Evolutionary conservation across 2,797 vertebrate species (phyloP).

Genomic region (Crocodylus rhombifer): DNA sequence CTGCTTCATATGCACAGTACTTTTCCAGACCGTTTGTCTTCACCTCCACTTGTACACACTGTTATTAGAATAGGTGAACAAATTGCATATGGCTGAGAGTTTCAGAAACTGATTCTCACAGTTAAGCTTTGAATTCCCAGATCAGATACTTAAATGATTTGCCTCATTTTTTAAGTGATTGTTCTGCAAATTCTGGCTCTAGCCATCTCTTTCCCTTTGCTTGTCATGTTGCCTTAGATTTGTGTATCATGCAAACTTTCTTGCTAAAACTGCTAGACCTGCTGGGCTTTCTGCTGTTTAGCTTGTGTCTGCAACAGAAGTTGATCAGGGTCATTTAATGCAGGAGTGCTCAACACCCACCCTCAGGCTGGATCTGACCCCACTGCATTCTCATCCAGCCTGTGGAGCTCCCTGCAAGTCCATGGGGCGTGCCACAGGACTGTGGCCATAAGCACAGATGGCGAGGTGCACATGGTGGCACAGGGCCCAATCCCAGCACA

Average conservation of each 20-base stretch:
- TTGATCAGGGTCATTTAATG: background rate
- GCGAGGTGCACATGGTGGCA: too few species aligned
- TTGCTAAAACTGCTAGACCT: background rate
- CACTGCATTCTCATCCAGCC: too few species aligned
- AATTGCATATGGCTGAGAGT: background rate
- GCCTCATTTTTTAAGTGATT: background rate
- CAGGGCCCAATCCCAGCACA: too few species aligned
- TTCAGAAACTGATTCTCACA: background rate
- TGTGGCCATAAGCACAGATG: too few species aligned
- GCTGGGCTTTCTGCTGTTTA: background rate
- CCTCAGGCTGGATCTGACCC: too few species aligned
- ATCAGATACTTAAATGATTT: background rate
- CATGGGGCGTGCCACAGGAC: too few species aligned
- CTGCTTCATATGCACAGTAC: background rate
- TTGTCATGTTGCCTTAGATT: background rate
- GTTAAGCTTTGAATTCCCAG: background rate
- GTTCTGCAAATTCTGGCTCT: background rate
- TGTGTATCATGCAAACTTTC: background rate
- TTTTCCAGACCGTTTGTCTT: background rate
- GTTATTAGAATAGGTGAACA: background rate
- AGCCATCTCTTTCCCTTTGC: background rate
- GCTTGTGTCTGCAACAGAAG: background rate
- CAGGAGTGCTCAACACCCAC: background rate
- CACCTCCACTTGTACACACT: background rate
- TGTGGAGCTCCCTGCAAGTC: too few species aligned